Percentiles rank a stretch among this genome's conserved stretches.
Conservation (phyloP, 2,113 vertebrate genomes). For the Clupea harengus region DNA sequence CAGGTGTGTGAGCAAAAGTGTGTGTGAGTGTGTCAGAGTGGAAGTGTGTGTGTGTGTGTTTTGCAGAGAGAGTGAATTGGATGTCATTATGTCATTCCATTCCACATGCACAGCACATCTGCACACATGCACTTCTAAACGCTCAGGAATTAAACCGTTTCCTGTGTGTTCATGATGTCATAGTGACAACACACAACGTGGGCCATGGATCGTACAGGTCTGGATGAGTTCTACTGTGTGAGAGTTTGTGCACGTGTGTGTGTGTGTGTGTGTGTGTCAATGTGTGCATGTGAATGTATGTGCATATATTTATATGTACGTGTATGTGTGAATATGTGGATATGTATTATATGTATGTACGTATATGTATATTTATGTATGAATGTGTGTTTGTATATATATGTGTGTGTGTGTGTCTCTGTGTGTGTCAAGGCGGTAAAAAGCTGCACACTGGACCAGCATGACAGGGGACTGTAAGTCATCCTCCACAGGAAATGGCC, state of each 20-base stretch:
- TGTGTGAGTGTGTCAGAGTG: conserved; percentile 39
- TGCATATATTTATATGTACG: neutral
- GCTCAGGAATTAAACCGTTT: conserved; percentile 52
- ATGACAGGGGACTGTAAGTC: conserved; percentile 53
- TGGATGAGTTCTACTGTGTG: neutral
- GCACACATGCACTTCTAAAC: conserved; percentile 46
- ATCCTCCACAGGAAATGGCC: conserved; percentile 59
- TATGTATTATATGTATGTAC: neutral
- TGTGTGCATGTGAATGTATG: neutral
- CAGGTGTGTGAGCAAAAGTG: conserved; percentile 46
- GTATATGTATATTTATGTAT: neutral
- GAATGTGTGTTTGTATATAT: neutral
- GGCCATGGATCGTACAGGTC: conserved; percentile 17
- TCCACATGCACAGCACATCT: conserved; percentile 27
- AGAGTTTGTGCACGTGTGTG: neutral
- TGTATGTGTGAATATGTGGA: conserved; percentile 26
- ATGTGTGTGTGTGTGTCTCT: neutral
- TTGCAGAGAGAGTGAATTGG: conserved; percentile 11
- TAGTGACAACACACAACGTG: conserved; percentile 35
- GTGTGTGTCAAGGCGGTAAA: conserved; percentile 26
- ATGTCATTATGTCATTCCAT: conserved; percentile 53
- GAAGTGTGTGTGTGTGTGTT: conserved; percentile 21
- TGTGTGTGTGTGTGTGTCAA: neutral
- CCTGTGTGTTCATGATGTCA: conserved; percentile 62
- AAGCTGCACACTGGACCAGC: neutral